phyloP scores from a whole-genome alignment of 2,113 vertebrate genomes.

The Indicator indicator region DNA sequence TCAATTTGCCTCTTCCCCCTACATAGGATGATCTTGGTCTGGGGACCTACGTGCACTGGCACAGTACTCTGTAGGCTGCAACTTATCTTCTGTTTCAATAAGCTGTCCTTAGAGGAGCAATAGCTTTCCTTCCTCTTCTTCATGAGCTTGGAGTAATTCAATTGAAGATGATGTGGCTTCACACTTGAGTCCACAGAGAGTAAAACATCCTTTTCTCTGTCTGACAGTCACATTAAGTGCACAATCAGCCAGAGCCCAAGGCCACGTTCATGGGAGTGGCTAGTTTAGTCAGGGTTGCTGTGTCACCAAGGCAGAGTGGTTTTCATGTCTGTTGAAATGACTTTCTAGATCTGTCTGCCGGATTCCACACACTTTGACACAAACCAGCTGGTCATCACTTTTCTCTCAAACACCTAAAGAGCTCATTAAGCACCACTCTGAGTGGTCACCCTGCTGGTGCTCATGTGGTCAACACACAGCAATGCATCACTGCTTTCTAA shows the following conservation, averaged over 20 bases:
- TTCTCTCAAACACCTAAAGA: not conserved
- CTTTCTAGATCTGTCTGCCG: not conserved
- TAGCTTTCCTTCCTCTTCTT: not conserved
- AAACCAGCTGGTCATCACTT: not conserved
- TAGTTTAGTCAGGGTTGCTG: not conserved
- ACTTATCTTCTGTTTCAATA: not conserved
- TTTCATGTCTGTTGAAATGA: not conserved
- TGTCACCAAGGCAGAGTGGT: not conserved
- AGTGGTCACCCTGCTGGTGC: fast-evolving
- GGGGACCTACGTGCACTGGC: not conserved
- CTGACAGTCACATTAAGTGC: not conserved
- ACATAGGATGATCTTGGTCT: not conserved
- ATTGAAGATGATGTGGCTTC: conserved; percentile 8
- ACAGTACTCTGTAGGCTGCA: not conserved
- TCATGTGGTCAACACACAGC: not conserved
- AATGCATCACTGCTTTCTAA: not conserved
- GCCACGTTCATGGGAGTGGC: not conserved
- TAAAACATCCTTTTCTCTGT: not conserved
- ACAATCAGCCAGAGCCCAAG: not conserved
- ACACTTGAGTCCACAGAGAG: conserved; percentile 3
- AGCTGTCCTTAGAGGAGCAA: not conserved
- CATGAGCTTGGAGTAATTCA: not conserved
- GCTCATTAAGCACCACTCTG: not conserved
- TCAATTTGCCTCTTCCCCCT: not conserved
- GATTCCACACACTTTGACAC: not conserved